These are phyloP conservation scores for Hoplodrina ambigua DNA, from an alignment of 2,888 invertebrate genomes.

Conservation along the genomic window DNA sequence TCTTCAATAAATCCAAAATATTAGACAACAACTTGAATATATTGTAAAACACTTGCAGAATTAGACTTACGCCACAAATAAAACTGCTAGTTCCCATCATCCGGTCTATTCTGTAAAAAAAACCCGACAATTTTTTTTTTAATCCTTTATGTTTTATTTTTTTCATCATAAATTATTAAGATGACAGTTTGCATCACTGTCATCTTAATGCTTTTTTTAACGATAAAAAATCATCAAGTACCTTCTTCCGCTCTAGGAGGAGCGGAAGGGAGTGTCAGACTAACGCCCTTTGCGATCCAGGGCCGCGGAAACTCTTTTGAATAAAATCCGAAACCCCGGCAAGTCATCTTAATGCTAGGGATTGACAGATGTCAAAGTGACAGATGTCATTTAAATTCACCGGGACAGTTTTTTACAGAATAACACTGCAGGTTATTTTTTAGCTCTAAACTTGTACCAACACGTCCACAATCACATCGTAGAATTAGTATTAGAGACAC, in stretches of 20 bases:
- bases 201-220: too few species aligned
- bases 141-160: too few species aligned
- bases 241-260: too few species aligned
- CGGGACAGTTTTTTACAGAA: background rate
- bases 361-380: too few species aligned
- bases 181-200: too few species aligned
- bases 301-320: too few species aligned
- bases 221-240: too few species aligned
- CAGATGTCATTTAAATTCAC: background rate
- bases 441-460: slow-evolving; percentile 34
- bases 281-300: too few species aligned
- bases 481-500: slow-evolving; percentile 35
- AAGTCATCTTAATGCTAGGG: background rate
- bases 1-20: background rate
- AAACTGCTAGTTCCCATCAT: slow-evolving; percentile 2
- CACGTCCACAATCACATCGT: slow-evolving; percentile 52
- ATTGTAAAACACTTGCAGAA: slow-evolving; percentile 33
- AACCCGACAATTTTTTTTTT: too few species aligned
- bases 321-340: too few species aligned
- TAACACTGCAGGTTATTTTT: slow-evolving; percentile 20
- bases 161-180: too few species aligned
- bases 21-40: background rate
- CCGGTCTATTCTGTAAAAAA: background rate
- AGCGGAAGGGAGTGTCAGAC: too few species aligned
- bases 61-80: slow-evolving; percentile 1